A percentile compares a stretch with the other conserved stretches of the same genome.
Evolutionary conservation across 1,140 invertebrate genomes (phyloP).

Genomic region (Diploscapter pachys): DNA sequence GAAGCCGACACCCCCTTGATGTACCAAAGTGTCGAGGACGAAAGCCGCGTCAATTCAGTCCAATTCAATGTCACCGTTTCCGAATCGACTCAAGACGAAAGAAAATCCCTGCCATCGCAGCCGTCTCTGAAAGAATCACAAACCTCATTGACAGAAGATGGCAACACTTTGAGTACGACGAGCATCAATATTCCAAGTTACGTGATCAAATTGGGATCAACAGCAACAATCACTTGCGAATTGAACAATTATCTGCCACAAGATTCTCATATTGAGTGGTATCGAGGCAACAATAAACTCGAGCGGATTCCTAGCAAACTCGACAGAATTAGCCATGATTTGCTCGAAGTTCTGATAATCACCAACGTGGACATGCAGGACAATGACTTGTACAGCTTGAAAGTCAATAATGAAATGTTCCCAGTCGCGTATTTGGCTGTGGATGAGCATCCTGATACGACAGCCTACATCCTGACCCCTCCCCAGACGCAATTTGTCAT

Average conservation of each 20-base stretch:
- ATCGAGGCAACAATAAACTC: constrained; percentile 37
- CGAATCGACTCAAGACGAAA: constrained; percentile 42
- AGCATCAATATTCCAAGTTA: constrained; percentile 51
- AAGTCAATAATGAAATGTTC: constrained; percentile 50
- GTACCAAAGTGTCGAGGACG: constrained; percentile 8
- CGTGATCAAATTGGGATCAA: constrained; percentile 54
- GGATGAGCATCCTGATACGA: constrained; percentile 37
- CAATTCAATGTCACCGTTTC: constrained; percentile 50
- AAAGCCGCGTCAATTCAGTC: constrained; percentile 2
- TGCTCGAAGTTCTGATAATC: constrained; percentile 53
- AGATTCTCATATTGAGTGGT: constrained; percentile 44
- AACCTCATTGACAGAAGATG: constrained; percentile 27
- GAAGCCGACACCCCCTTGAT: constrained; percentile 14
- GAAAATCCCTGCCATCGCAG: constrained; percentile 36
- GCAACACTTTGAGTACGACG: constrained; percentile 24
- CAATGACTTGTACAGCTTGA: constrained; percentile 49
- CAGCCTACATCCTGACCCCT: constrained; percentile 35
- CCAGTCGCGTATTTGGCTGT: constrained; percentile 56
- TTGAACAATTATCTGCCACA: constrained; percentile 46
- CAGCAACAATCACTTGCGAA: constrained; percentile 56
- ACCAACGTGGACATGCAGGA: constrained; percentile 45
- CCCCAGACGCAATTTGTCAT: constrained; percentile 56
- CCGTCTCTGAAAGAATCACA: constrained; percentile 38
- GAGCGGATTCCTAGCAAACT: constrained; percentile 36
- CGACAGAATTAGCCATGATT: constrained; percentile 50